Base-by-base conservation (phyloP, 1,140 invertebrate genomes). In the Acromyrmex charruanus region DNA sequence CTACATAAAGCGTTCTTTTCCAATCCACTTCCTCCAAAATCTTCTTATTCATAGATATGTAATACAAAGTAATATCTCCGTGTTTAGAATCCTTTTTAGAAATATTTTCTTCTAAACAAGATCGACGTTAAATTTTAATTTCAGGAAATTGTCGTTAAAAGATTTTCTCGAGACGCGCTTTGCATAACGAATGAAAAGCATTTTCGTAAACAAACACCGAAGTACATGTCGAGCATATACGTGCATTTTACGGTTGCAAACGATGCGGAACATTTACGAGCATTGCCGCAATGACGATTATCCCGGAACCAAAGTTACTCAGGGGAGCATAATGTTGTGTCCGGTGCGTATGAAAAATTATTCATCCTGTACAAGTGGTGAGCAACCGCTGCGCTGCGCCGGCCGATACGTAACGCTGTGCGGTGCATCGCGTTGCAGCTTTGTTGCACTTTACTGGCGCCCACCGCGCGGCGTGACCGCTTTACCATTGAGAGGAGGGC, bases 281-380 rank as follows among this genome's bases (percentile, higher is more conserved):
- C 51, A n/a, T 31, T 3, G 31, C 49, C 63, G 77, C 77, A 69
- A 75, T 80, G 65, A 31, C 80, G 80, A 74, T 84, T 84, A 84
- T 84, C 69, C 55, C 80, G 80, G 69, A 84, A 84, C n/a, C 80
- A 25, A 71, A 63, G 69, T 84, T 75, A 75, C 55, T 51, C 69
- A 55, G 80, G 39, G 39, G 25, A 74, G 55, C 55, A 61, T 75
- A 84, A 84, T 84, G 69, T 75, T 63, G 80, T 74, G 39, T 74
- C 80, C 80, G 80, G 69, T 39, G 39, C 55, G 69, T 84, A 75
- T 84, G 80, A 84, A 84, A 84, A 84, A 84, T 84, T 84, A 84
- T 84, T 84, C 82, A 79, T 79, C 82, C 59, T 28, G n/a, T 69
- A 31, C 82, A 51, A 61, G 31, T 9, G 21, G 49, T 66, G 61